A percentile compares a stretch with the other conserved stretches of the same genome.
Conservation (phyloP, 2,888 invertebrate genomes). For the Pandemis heparana region DNA sequence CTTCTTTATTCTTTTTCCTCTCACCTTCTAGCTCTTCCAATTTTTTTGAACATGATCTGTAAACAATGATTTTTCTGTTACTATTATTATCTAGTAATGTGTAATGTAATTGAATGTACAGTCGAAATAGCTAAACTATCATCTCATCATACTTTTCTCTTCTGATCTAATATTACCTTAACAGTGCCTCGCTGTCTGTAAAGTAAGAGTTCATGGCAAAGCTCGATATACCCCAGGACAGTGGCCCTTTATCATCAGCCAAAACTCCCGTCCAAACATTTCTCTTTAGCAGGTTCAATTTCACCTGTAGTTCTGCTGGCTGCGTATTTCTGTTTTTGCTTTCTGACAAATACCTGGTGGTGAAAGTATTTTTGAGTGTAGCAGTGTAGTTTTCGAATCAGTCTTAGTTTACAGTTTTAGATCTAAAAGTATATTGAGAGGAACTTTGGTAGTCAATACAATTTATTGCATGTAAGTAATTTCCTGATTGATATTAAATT, state of each 20-base stretch:
- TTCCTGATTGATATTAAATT: too few species aligned
- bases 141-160: background rate
- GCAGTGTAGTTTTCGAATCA: too few species aligned
- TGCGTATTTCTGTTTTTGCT: conserved; percentile 75
- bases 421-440: too few species aligned
- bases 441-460: too few species aligned
- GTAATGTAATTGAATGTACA: background rate
- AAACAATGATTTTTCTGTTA: background rate
- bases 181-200: conserved; percentile 85
- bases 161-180: conserved; percentile 69
- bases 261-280: conserved; percentile 90
- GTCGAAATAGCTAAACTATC: background rate
- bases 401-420: too few species aligned
- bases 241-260: conserved; percentile 81
- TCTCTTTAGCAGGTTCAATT: conserved; percentile 88
- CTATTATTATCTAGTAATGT: background rate
- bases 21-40: conserved; percentile 81
- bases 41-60: conserved; percentile 89
- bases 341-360: conserved; percentile 71
- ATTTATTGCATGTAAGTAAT: too few species aligned
- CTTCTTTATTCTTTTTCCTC: conserved; percentile 70
- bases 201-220: conserved; percentile 84
- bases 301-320: conserved; percentile 88
- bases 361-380: too few species aligned
- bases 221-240: conserved; percentile 89